phyloP scores from a whole-genome alignment of 2,888 invertebrate species.

The Parascotia fuliginaria region DNA sequence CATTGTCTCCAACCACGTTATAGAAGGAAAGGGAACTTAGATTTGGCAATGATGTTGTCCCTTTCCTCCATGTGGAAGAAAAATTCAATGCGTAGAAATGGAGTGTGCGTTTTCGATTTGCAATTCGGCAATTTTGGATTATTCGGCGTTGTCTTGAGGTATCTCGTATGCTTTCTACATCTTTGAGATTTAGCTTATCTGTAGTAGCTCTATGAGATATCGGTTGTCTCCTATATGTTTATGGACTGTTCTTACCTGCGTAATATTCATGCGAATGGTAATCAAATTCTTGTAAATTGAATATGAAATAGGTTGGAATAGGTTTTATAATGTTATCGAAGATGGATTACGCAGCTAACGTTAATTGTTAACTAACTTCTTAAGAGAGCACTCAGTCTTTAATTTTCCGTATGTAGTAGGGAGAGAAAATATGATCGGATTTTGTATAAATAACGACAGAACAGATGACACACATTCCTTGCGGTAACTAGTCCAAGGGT shows the following conservation, averaged over 20 bases:
- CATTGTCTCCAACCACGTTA: conserved; percentile 30
- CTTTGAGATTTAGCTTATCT: neutral
- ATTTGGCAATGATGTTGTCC: conserved; percentile 7
- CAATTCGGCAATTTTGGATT: conserved; percentile 17
- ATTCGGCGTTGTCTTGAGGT: conserved; percentile 4
- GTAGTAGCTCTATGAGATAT: too few species aligned
- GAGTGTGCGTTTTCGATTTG: conserved; percentile 24
- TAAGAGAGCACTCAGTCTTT: too few species aligned
- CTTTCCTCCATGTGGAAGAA: conserved; percentile 20
- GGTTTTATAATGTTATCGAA: too few species aligned
- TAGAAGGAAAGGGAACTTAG: conserved; percentile 11
- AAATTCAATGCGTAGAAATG: conserved; percentile 40
- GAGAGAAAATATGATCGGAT: neutral
- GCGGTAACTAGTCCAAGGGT: conserved; percentile 10
- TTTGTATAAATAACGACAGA: neutral
- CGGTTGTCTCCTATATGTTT: too few species aligned
- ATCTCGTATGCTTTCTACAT: neutral
- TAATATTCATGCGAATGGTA: too few species aligned
- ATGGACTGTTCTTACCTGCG: too few species aligned
- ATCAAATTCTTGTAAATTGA: too few species aligned
- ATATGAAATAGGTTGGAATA: too few species aligned
- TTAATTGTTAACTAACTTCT: too few species aligned
- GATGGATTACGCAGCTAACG: too few species aligned
- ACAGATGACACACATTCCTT: conserved; percentile 2
- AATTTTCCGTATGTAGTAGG: too few species aligned